A percentile compares a stretch with the other conserved stretches of the same genome.
Conservation (phyloP, 2,797 vertebrate species). For the Tangara arthus region DNA sequence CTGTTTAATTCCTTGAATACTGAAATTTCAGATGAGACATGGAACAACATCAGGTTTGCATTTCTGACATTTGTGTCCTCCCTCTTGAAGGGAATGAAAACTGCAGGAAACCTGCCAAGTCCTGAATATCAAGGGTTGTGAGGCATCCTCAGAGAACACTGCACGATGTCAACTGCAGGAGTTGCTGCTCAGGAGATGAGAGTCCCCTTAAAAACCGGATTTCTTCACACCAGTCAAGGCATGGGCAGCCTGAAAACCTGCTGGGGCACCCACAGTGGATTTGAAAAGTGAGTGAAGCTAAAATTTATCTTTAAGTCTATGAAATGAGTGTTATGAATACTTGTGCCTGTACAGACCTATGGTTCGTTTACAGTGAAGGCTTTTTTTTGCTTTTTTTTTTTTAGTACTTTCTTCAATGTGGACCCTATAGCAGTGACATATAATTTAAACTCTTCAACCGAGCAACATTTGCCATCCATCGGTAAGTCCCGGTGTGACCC, state of each 20-base stretch:
- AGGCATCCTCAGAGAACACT: constrained; percentile 74
- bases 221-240: constrained; percentile 85
- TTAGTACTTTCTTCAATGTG: constrained; percentile 85
- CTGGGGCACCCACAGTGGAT: constrained; percentile 80
- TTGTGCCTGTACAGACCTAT: neutral
- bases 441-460: constrained; percentile 66
- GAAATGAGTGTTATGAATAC: neutral
- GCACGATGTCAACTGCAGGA: constrained; percentile 91
- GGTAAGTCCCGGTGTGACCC: constrained; percentile 48
- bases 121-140: constrained; percentile 75
- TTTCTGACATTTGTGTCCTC: neutral
- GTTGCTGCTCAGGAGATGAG: constrained; percentile 90
- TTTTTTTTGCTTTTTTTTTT: neutral
- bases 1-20: neutral
- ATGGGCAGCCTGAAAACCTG: constrained; percentile 85
- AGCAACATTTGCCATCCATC: constrained; percentile 68
- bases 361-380: neutral
- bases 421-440: constrained; percentile 80
- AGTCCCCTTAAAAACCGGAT: constrained; percentile 85
- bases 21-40: neutral
- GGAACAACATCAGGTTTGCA: neutral
- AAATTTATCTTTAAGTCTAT: neutral
- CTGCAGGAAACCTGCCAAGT: constrained; percentile 66
- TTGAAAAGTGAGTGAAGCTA: constrained; percentile 84
- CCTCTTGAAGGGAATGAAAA: constrained; percentile 76